Evolutionary conservation across 2,888 invertebrate species (phyloP).

Genomic region (Cosmopolites sordidus): DNA sequence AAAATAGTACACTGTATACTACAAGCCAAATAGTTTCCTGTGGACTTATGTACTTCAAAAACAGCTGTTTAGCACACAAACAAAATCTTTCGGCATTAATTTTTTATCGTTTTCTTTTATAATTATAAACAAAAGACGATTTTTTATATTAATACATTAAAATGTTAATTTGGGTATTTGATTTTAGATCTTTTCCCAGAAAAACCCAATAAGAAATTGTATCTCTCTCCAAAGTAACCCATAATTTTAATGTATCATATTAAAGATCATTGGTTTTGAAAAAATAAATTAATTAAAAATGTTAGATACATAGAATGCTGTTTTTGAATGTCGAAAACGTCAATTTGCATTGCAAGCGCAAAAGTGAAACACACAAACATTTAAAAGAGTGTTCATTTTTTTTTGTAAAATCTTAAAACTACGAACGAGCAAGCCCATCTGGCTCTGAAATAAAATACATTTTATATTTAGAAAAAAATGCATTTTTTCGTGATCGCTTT

Average conservation of each 20-base stretch:
- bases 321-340: background rate
- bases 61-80: constrained; percentile 10
- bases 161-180: too few relatives aligned
- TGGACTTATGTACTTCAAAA: constrained; percentile 23
- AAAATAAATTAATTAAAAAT: too few relatives aligned
- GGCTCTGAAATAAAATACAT: constrained; percentile 29
- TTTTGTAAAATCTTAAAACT: constrained; percentile 42
- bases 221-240: too few relatives aligned
- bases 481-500: constrained; percentile 28
- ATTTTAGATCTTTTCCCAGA: too few relatives aligned
- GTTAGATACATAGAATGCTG: too few relatives aligned
- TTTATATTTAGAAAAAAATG: constrained; percentile 34
- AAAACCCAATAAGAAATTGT: too few relatives aligned
- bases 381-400: constrained; percentile 47
- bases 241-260: too few relatives aligned
- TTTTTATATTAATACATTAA: too few relatives aligned
- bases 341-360: constrained; percentile 43
- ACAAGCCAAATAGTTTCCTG: constrained; percentile 32
- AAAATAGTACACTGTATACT: constrained; percentile 29
- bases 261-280: too few relatives aligned
- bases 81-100: too few relatives aligned
- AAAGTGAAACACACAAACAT: constrained; percentile 50
- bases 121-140: too few relatives aligned
- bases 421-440: constrained; percentile 37
- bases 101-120: too few relatives aligned